Percentiles rank a stretch among this genome's conserved stretches.
Conservation (phyloP, 1,140 invertebrate genomes). For the Hesperophylax magnus region DNA sequence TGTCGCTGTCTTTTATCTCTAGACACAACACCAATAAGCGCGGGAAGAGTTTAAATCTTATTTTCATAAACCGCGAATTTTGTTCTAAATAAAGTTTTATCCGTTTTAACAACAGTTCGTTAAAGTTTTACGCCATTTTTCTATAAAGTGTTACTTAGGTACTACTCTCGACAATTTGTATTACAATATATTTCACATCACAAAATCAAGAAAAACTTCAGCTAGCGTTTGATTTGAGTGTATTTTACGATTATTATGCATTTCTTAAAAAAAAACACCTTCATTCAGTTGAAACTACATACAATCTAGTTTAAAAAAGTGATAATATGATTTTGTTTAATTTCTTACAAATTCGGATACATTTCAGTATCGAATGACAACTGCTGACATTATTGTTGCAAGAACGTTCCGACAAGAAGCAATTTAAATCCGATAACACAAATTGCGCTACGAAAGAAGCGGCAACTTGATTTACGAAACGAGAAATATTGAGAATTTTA, state of each 20-base stretch:
- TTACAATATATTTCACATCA: not conserved
- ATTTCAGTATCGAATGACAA: not conserved
- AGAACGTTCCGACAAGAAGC: not conserved
- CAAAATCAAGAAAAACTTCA: not conserved
- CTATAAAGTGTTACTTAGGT: not conserved
- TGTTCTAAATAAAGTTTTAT: too few species aligned
- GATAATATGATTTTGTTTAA: not conserved
- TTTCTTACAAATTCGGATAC: not conserved
- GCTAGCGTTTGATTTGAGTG: not conserved
- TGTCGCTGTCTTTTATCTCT: not conserved
- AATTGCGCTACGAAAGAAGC: not conserved
- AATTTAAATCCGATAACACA: not conserved
- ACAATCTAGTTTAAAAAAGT: not conserved
- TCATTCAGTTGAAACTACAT: not conserved
- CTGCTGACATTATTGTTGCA: slow-evolving; percentile 4
- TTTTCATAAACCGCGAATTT: too few species aligned
- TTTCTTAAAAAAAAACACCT: not conserved
- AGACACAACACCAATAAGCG: not conserved
- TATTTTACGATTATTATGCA: not conserved
- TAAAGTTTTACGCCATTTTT: not conserved
- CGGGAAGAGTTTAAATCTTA: slow-evolving; percentile 16
- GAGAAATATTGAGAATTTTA: slow-evolving; percentile 4
- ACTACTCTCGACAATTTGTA: not conserved
- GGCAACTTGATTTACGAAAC: not conserved
- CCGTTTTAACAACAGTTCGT: not conserved